phyloP scores from a whole-genome alignment of 2,888 invertebrate genomes.

The Polylopha cassiicola region DNA sequence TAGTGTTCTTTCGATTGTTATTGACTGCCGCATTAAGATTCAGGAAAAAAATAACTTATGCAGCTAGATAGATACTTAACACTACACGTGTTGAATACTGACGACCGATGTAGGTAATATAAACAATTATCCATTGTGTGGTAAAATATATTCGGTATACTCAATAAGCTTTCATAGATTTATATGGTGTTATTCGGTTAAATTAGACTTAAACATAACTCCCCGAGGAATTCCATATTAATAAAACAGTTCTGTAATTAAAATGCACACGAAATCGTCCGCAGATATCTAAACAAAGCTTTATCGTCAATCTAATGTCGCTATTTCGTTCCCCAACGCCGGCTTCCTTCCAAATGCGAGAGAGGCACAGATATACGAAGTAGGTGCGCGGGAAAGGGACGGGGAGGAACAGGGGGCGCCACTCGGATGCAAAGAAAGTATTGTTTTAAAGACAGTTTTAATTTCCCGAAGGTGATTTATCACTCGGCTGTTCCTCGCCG shows the following conservation, averaged over 20 bases:
- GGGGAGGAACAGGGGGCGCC: conserved; percentile 36
- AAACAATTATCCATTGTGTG: too few relatives aligned
- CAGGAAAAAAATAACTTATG: too few relatives aligned
- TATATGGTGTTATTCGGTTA: too few relatives aligned
- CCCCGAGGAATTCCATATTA: conserved; percentile 1
- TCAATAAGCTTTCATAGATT: too few relatives aligned
- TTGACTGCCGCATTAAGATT: too few relatives aligned
- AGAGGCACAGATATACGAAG: conserved; percentile 25
- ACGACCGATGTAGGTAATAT: too few relatives aligned
- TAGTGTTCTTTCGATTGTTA: too few relatives aligned
- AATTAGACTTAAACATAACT: too few relatives aligned
- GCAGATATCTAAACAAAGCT: conserved; percentile 33
- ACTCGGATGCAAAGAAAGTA: conserved; percentile 59
- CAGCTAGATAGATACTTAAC: too few relatives aligned
- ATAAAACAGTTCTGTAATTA: conserved; percentile 27
- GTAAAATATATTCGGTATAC: too few relatives aligned
- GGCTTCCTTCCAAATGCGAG: conserved; percentile 25
- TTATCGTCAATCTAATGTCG: conserved; percentile 31
- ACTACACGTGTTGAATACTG: too few relatives aligned
- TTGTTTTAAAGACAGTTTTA: conserved; percentile 77
- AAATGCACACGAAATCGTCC: conserved; percentile 31
- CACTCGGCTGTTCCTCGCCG: conserved; percentile 53
- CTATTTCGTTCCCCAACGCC: conserved; percentile 24
- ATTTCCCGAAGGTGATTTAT: conserved; percentile 78
- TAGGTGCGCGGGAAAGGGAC: conserved; percentile 27